Percentiles rank a stretch among this genome's conserved stretches.
These are phyloP conservation scores for Hermaeophaga mercurialis DNA, from an alignment of 2,888 invertebrate genomes.

Conservation along the genomic window DNA sequence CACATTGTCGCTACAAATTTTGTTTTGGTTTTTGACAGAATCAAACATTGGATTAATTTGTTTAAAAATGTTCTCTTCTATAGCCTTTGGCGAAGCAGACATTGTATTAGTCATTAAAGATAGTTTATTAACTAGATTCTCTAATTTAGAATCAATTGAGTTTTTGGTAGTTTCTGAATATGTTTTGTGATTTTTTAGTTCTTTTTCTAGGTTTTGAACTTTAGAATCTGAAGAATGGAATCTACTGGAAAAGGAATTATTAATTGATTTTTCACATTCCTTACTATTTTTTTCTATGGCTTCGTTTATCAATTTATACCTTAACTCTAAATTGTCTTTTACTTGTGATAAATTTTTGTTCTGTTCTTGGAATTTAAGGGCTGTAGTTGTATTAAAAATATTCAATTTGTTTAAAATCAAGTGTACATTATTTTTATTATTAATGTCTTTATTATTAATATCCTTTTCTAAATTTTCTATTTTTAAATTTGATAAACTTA, in stretches of 20 bases:
- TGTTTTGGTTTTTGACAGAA: background rate
- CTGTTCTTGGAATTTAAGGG: background rate
- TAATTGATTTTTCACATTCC: background rate
- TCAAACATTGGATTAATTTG: background rate
- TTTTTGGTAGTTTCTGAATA: background rate
- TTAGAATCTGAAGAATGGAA: background rate
- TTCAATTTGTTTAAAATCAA: background rate
- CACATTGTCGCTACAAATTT: background rate
- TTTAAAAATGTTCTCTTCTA: background rate
- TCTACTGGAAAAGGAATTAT: background rate
- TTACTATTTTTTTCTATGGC: background rate
- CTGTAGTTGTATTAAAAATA: background rate
- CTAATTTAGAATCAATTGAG: background rate
- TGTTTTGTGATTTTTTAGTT: background rate
- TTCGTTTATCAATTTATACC: background rate
- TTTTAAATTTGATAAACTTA: background rate
- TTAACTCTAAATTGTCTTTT: background rate
- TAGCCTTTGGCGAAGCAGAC: background rate
- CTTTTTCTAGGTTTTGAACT: background rate
- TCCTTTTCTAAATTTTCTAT: background rate
- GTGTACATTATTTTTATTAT: background rate
- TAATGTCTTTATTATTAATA: background rate
- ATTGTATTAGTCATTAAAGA: background rate
- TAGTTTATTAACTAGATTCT: background rate
- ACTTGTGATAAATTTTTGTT: background rate